Evolutionary conservation across 2,113 vertebrate genomes (phyloP), one percentile per base, ranked within the genome.

Genomic region (Chaetodon trifascialis): DNA sequence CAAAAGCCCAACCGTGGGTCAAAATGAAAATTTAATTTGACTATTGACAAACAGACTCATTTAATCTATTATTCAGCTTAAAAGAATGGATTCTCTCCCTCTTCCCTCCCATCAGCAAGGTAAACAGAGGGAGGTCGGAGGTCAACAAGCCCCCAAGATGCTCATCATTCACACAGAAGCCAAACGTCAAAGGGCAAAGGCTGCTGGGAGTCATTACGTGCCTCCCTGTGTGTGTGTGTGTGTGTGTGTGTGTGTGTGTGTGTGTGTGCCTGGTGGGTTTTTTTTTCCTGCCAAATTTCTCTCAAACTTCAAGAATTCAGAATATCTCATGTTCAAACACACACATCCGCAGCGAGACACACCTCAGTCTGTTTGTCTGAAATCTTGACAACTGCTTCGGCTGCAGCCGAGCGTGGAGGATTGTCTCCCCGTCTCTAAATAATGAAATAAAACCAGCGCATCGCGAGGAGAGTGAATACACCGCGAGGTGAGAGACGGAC

Each of bases 111-210:
- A 86, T 87, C 73, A 67, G 60, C 1, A 76, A 86, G 74, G 88
- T 83, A 91, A 91, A 91, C 88, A 93, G 52, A 85, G 62, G 5
- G 40, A 79, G 89, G 86, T 86, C 74, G 25, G 47, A 86, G 90
- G 91, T 93, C 90, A 91, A 84, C 83, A 78, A 79, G 84, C 79
- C 93, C 87, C 74, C 66, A 59, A 90, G 90, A 91, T 42, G 77
- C 86, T 87, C 92, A 93, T 94, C 91, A 89, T 76, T 93, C 93
- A 94, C 80, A 71, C 79, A 63, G 84, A 80, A 73, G 82, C 80
- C 86, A 75, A 80, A 86, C 77, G 73, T 80, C 82, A 90, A 80
- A 91, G 91, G 81, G 76, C 83, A 92, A 83, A 91, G 90, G 86
- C 47, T 68, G 36, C 66, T 9, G 19, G 40, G 74, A 89, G 90